Base-by-base conservation (phyloP, 1,140 invertebrate genomes). In the Zaprionus inermis region DNA sequence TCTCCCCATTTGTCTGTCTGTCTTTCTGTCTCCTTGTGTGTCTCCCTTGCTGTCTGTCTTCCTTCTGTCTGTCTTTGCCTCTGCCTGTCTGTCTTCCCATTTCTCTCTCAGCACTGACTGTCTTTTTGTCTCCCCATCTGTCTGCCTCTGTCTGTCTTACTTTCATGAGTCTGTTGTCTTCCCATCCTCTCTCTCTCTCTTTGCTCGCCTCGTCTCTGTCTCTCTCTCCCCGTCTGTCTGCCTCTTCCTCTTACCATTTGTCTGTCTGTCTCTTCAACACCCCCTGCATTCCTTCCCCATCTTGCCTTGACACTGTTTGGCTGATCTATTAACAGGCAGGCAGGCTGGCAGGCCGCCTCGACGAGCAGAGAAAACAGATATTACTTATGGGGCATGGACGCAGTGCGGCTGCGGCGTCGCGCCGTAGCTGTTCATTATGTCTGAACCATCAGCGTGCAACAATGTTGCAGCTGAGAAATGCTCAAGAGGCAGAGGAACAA, bases 391-490 rank as follows among this genome's bases (percentile, higher is more conserved):
- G 44, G 24, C 5, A 28, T 22, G 20, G 44, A 49, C 18, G 20
- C 1, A 18, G 18, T 20, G 44, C 20, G 3, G 1, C 44, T 4
- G 44, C 44, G 18, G 44, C 44, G n/a, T 4, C 38, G 4, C 44
- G 4, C 11, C 38, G 38, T 49, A 4, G 55, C 59, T 69, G 69
- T 66, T 86, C 79, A 88, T 86, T 77, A 83, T 82, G 83, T 79
- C 79, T 79, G 83, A 36, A 36, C 65, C 68, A 44, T 44, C 38
- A 44, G 38, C 79, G 61, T 76, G 81, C 83, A 88, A 88, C 83
- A 86, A 72, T 88, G 83, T 86, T 86, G 83, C 76, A 88, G 72
- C 41, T 88, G 79, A 82, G 71, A 79, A 79, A 88, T 86, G 76
- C 83, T 74, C 70, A 72, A 88, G 79, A 88, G 79, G 76, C 78